Evolutionary conservation across 2,888 invertebrate genomes (phyloP), one percentile per base, ranked within the genome.

Genomic region (Agonopterix alstromeriana): DNA sequence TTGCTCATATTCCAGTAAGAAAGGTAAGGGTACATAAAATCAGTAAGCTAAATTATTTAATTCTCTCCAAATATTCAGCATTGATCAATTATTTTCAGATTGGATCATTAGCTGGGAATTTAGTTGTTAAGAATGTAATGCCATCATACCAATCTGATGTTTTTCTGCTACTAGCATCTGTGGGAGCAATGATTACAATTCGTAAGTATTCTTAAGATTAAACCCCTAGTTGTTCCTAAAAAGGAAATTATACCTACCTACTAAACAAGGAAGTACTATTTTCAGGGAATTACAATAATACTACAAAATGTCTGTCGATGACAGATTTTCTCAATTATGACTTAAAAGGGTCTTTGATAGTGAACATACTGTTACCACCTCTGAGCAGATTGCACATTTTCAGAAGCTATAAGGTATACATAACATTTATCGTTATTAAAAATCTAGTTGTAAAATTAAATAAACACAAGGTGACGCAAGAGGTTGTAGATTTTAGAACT

Each of bases 371-470:
- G 7, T 63, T 95, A 9, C 92, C 91, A 0, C 77, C 91, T 0
- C 72, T 92, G 42, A 79, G 85, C 27, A 67, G 74, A 4, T 68
- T 83, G 0, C 86, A 90, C 50, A 66, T 89, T 1, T 91, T 92
- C 48, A 90, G 89, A 58, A 92, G 92, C 12, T 94, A 91, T 65
- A 95, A 95, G 90, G 93, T 94, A 67, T 27, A n/a, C 2, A n/a
- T n/a, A n/a, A n/a, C n/a, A 38, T 27, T 27, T 5, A 5, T 27
- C 7, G 5, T 27, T 5, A 5, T 27, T 14, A 7, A 27, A 27
- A 27, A 27, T 17, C 3, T 17, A 17, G 5, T 27, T 7, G 27
- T 27, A 1, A 27, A 27, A 27, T 27, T 27, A 27, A 27, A 27
- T 27, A 27, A 5, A 27, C 27, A 27, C 27, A 27, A 27, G 27